Conservation (phyloP, 2,797 vertebrate genomes). For the Anguilla obscura region DNA sequence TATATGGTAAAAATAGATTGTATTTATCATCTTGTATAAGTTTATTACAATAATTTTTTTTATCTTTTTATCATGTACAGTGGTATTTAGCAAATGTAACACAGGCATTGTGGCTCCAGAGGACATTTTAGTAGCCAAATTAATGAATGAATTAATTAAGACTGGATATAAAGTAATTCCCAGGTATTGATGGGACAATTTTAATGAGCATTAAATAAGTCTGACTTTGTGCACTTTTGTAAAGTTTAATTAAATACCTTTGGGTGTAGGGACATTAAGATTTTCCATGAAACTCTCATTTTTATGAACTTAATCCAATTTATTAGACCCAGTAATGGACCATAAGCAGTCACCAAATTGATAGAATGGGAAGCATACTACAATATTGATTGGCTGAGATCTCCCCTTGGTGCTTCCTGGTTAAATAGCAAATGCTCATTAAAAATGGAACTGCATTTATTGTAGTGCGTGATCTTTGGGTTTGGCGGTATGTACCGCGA, state of each 20-base stretch:
- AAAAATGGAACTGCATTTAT: constrained; percentile 69
- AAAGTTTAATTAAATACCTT: constrained; percentile 68
- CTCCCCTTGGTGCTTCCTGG: constrained; percentile 61
- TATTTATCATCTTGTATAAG: constrained; percentile 27
- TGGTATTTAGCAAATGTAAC: constrained; percentile 37
- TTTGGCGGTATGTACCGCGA: constrained; percentile 19
- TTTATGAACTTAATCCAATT: constrained; percentile 62
- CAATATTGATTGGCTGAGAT: constrained; percentile 69
- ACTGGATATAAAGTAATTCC: constrained; percentile 31
- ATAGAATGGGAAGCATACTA: constrained; percentile 69
- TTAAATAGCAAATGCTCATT: constrained; percentile 72
- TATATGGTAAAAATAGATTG: neutral
- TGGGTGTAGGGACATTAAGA: constrained; percentile 62
- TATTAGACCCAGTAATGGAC: constrained; percentile 74
- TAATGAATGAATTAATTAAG: constrained; percentile 23
- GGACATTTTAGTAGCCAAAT: constrained; percentile 14
- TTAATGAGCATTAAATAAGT: constrained; percentile 56
- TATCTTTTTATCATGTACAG: constrained; percentile 11
- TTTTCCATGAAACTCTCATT: constrained; percentile 60
- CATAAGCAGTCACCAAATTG: constrained; percentile 74
- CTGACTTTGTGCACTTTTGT: constrained; percentile 55
- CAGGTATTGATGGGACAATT: constrained; percentile 54
- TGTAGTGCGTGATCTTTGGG: constrained; percentile 49
- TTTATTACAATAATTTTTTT: neutral
- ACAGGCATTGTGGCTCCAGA: neutral